phyloP scores from a whole-genome alignment of 1,140 invertebrate species.

The Plectus sambesii region DNA sequence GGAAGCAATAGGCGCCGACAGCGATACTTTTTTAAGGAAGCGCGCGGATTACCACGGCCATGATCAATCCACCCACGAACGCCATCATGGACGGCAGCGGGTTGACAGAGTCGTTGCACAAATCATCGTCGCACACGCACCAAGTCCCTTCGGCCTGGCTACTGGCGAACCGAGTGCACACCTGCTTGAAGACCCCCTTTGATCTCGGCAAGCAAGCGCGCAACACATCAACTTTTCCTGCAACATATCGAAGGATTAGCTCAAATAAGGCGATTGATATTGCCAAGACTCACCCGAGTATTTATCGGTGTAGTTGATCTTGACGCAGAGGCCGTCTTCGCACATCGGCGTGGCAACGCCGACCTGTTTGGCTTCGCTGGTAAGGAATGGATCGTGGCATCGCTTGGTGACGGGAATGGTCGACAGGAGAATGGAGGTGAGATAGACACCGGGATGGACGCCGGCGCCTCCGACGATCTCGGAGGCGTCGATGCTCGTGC shows the following conservation, averaged over 20 bases:
- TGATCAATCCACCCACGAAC: too few relatives aligned
- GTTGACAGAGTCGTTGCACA: too few relatives aligned
- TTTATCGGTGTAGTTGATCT: slow-evolving; percentile 8
- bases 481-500: slow-evolving; percentile 7
- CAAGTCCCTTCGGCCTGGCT: slow-evolving; percentile 6
- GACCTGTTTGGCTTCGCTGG: background rate
- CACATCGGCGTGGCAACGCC: slow-evolving; percentile 2
- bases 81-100: too few relatives aligned
- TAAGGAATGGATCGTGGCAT: slow-evolving; percentile 1
- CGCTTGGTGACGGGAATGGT: slow-evolving; percentile 4
- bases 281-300: slow-evolving; percentile 7
- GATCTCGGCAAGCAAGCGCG: slow-evolving; percentile 8
- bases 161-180: slow-evolving; percentile 5
- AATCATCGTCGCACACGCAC: slow-evolving; percentile 7
- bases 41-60: too few relatives aligned
- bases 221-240: slow-evolving; percentile 4
- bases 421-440: slow-evolving; percentile 5
- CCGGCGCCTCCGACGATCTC: slow-evolving; percentile 9
- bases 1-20: too few relatives aligned
- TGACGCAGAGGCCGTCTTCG: slow-evolving; percentile 9
- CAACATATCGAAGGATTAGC: slow-evolving; percentile 8
- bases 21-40: too few relatives aligned
- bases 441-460: slow-evolving; percentile 7
- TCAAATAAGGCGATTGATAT: too few relatives aligned
- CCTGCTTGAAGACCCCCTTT: slow-evolving; percentile 5